These are phyloP conservation scores for Melanotaenia pygmaea DNA, from an alignment of 2,797 vertebrate genomes.

Conservation along the genomic window DNA sequence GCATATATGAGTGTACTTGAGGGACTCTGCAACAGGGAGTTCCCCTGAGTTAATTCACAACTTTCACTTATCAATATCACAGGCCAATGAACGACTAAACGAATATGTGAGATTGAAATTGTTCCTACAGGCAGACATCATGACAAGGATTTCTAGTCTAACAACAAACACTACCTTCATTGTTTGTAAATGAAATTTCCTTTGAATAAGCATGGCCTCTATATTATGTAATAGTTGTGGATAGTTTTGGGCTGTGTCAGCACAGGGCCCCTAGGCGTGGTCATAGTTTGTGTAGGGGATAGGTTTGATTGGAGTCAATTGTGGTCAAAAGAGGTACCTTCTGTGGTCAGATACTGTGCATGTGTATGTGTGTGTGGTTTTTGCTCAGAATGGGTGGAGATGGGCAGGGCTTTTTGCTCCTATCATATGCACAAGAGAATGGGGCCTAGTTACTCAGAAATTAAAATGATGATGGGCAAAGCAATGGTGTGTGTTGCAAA, in stretches of 20 bases:
- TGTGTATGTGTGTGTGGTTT: constrained; percentile 47
- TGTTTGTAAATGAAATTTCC: constrained; percentile 5
- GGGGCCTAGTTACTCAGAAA: constrained; percentile 33
- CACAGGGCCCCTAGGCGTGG: constrained; percentile 28
- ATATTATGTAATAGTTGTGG: constrained; percentile 16
- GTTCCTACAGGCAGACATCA: constrained; percentile 1
- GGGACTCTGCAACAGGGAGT: constrained; percentile 33
- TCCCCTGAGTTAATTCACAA: constrained; percentile 45
- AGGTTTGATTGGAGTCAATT: constrained; percentile 44
- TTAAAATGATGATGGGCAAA: constrained; percentile 42
- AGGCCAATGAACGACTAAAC: constrained; percentile 34
- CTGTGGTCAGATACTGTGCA: constrained; percentile 47
- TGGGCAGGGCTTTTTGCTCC: constrained; percentile 46
- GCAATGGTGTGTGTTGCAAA: constrained; percentile 3
- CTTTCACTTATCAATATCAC: constrained; percentile 54
- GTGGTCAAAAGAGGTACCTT: constrained; percentile 32
- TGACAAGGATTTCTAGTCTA: constrained; percentile 19
- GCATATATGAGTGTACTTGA: constrained; percentile 27
- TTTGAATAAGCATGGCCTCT: neutral
- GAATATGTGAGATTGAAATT: constrained; percentile 14
- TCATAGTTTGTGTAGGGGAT: constrained; percentile 14
- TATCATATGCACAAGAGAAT: constrained; percentile 53
- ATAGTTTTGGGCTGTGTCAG: neutral
- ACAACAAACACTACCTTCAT: constrained; percentile 16
- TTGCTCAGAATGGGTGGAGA: constrained; percentile 65